Conservation (phyloP, 1,140 invertebrate genomes). For the Tribolium madens region DNA sequence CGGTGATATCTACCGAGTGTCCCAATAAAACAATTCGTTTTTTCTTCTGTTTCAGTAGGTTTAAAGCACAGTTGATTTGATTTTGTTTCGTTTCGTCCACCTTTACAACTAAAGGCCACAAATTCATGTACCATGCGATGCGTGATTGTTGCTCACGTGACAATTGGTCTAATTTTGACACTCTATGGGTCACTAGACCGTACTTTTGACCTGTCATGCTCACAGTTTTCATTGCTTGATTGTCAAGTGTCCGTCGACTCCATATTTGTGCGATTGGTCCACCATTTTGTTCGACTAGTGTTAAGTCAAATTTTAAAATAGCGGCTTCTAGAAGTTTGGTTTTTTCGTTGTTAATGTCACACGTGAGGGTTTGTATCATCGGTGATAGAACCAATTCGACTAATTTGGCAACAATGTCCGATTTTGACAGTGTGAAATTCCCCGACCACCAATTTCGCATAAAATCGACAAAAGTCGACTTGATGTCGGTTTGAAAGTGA, state of each 20-base stretch:
- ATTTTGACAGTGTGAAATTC: background rate
- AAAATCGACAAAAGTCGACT: background rate
- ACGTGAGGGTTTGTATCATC: background rate
- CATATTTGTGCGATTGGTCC: background rate
- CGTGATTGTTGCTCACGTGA: background rate
- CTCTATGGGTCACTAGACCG: background rate
- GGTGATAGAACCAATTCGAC: background rate
- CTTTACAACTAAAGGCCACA: background rate
- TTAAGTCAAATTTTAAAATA: background rate
- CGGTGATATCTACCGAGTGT: background rate
- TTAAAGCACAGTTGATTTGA: background rate
- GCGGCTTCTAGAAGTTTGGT: background rate
- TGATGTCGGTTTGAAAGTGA: background rate
- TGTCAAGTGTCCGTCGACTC: background rate
- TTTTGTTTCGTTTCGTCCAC: background rate
- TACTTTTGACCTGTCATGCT: background rate
- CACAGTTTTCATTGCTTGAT: background rate
- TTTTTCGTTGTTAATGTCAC: background rate
- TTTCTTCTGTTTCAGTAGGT: background rate
- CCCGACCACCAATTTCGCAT: slow-evolving; percentile 2
- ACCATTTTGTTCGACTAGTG: background rate
- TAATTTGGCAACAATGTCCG: background rate
- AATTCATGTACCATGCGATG: background rate
- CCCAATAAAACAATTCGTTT: background rate
- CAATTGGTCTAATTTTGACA: background rate